Evolutionary conservation across 2,797 vertebrate species (phyloP).

Genomic region (Ispidina lecontei): DNA sequence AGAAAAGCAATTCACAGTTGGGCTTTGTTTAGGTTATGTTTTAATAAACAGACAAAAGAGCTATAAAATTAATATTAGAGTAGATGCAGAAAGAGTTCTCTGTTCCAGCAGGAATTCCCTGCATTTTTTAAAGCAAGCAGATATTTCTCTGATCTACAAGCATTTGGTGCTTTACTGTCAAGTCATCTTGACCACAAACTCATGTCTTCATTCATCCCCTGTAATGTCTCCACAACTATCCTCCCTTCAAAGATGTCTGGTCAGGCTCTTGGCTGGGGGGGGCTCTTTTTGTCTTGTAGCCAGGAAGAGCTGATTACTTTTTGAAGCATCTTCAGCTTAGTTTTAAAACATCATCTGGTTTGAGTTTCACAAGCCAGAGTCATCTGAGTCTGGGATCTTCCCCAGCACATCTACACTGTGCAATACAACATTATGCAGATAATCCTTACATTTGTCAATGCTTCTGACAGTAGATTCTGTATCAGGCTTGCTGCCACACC

Average conservation of each 20-base stretch:
- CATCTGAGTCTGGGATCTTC: neutral
- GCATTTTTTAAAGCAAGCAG: neutral
- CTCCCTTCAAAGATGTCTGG: neutral
- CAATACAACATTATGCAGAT: neutral
- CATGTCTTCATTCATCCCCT: fast-evolving
- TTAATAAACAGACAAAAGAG: neutral
- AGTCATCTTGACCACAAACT: neutral
- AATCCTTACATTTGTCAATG: neutral
- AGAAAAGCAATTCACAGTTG: neutral
- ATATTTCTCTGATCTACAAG: neutral
- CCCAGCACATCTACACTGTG: neutral
- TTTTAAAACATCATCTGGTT: neutral
- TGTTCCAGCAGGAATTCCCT: neutral
- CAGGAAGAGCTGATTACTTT: neutral
- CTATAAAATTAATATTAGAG: neutral
- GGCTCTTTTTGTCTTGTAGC: neutral
- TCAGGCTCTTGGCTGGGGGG: neutral
- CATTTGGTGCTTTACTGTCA: neutral
- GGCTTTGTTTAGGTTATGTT: neutral
- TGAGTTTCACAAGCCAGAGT: neutral
- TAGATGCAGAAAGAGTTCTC: neutral
- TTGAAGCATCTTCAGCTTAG: neutral
- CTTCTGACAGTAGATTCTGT: neutral
- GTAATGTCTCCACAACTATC: neutral
- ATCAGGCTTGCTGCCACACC: neutral